Base-by-base conservation (phyloP, 37 sponge, comb jelly and placozoan species). In the Aphrocallistes beatrix region DNA sequence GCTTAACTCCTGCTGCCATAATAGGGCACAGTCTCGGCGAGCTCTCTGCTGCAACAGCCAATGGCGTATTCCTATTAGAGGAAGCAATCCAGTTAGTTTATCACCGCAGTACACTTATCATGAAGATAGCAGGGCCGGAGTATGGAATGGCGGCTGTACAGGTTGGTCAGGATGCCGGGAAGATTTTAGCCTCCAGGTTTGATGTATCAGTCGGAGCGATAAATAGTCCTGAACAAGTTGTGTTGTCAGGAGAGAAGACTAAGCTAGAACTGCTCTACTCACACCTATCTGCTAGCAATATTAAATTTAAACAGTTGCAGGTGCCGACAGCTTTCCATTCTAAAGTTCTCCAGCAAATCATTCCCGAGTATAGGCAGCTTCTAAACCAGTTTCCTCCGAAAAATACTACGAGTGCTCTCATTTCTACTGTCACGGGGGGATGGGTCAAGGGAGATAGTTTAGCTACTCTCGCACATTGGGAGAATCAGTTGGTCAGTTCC, bases 301-400 rank as follows among this genome's bases (percentile, higher is more conserved):
- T 60, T 3, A 19, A 60, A 30, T 60, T 25, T 60, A 60, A 60
- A 60, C 32, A 25, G 21, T 60, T 60, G n/a, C n/a, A 19, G 3
- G 75, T 60, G 8, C 75, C 75, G 8, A 60, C 75, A 60, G 75
- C 75, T 60, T 60, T 25, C n/a, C 75, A 60, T 60, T 60, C 75
- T 21, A 60, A 60, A 28, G 32, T 19, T 3, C 34, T 60, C 10
- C 6, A 21, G n/a, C 10, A 30, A 6, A 60, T 60, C 10, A 3
- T 60, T 6, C 75, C 75, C 10, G 32, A 60, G 75, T 60, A 60
- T 60, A 60, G 75, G n/a, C 6, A 60, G 10, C 75, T 60, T 19
- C n/a, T 60, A 30, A 13, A 19, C 3, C 10, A 60, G 34, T 60
- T 25, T 60, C 21, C 75, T 32, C 75, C 75, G 3, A 19, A 60